Base-by-base conservation (phyloP, 1,140 invertebrate genomes). In the Aphelenchoides fujianensis region DNA sequence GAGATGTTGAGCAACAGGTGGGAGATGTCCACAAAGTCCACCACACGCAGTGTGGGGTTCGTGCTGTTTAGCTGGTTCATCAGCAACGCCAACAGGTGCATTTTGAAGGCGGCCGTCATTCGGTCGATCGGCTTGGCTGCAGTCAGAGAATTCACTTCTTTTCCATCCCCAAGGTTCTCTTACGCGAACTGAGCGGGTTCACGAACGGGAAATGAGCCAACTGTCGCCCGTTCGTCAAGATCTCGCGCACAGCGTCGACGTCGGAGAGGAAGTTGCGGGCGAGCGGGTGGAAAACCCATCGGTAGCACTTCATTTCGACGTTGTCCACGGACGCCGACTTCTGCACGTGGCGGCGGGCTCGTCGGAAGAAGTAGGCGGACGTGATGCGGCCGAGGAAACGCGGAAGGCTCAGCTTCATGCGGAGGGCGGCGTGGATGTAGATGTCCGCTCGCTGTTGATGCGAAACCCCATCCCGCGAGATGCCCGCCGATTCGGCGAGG, bases 21-120 rank as follows among this genome's bases (percentile, higher is more conserved):
- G 2, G 82, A 82, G 12, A 81, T 75, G 53, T 84, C 82, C 23
- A 82, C 77, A 61, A 84, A 79, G 53, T 83, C 78, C 9, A 74
- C 64, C n/a, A 79, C 36, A 19, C 78, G 57, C 19, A 77, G 30
- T n/a, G 31, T 54, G 5, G 36, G 36, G 7, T 68, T 64, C 2
- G 62, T 1, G 31, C 32, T 36, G 19, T 63, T 48, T 2, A 78
- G 63, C 36, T 79, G 79, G 55, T 79, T 66, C 32, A 78, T 57
- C 3, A 84, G 55, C 27, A 70, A 41, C 23, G 72, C 70, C 7
- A 83, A 67, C 2, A 83, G 68, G 57, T 84, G 79, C 41, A 84
- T 74, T 68, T 84, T 84, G 57, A 83, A 82, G 16, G 82, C 77
- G 32, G 64, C 68, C 19, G 73, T 80, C 31, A 83, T 69, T 0